Percentiles rank a stretch among this genome's conserved stretches.
These are phyloP conservation scores for Penaeus chinensis DNA, from an alignment of 1,140 invertebrate species.

Conservation along the genomic window DNA sequence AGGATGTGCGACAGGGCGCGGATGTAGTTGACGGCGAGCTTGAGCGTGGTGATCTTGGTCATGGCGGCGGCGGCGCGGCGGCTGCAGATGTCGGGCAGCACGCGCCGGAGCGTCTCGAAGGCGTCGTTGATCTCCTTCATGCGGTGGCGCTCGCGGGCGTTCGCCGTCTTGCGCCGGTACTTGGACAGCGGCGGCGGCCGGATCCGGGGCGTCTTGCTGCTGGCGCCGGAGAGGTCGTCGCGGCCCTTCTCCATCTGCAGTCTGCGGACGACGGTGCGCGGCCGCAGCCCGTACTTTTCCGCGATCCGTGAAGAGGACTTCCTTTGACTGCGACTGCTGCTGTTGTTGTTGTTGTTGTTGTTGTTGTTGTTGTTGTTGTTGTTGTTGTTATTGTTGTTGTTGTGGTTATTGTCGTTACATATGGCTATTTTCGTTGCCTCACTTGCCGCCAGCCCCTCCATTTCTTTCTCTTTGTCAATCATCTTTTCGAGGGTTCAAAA, in stretches of 20 bases:
- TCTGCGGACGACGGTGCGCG: constrained; percentile 32
- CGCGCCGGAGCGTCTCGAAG: constrained; percentile 47
- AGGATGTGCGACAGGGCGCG: constrained; percentile 47
- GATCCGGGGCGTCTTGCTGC: constrained; percentile 16
- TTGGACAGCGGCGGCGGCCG: constrained; percentile 48
- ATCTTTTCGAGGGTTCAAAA: not conserved
- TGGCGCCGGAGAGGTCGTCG: constrained; percentile 5
- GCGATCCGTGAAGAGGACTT: constrained; percentile 29
- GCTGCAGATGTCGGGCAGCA: constrained; percentile 45
- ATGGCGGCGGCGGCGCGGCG: constrained; percentile 45
- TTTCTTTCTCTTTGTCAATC: constrained; percentile 31
- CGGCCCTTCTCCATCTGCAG: constrained; percentile 31
- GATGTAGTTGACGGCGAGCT: constrained; percentile 53
- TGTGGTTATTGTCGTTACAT: constrained; percentile 1
- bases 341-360: not conserved
- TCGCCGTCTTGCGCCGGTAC: constrained; percentile 50
- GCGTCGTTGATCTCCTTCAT: constrained; percentile 55
- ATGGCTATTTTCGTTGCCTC: constrained; percentile 4
- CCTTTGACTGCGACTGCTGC: not conserved
- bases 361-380: not conserved
- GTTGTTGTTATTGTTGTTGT: not conserved
- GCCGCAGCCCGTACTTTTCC: constrained; percentile 41
- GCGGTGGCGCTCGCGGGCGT: constrained; percentile 52
- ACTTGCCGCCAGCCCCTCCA: not conserved
- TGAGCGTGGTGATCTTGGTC: constrained; percentile 56